Conservation (phyloP, 2,113 vertebrate genomes). For the Lampris megalopsis region DNA sequence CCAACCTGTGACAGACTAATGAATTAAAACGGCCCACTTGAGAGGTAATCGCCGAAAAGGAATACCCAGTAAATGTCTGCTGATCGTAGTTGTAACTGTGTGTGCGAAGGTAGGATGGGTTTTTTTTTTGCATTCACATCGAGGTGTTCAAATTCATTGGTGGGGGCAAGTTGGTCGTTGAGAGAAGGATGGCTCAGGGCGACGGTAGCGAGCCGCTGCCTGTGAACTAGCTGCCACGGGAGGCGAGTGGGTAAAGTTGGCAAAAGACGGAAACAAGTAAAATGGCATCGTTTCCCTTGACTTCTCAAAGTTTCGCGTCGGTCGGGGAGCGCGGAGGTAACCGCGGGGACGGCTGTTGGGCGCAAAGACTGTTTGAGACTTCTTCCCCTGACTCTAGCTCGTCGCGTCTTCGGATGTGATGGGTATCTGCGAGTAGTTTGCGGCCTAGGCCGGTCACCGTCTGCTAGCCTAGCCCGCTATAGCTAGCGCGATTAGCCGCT, state of each 20-base stretch:
- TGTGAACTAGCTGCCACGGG: constrained; percentile 71
- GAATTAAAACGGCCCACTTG: constrained; percentile 82
- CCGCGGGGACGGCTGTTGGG: constrained; percentile 19
- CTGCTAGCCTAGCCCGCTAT: constrained; percentile 48
- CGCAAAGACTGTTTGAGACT: constrained; percentile 36
- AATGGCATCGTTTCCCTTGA: constrained; percentile 59
- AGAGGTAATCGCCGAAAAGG: constrained; percentile 80
- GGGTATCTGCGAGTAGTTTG: constrained; percentile 79
- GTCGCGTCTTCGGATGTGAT: constrained; percentile 72
- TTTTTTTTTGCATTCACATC: constrained; percentile 49
- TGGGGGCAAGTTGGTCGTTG: constrained; percentile 74
- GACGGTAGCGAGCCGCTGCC: constrained; percentile 69
- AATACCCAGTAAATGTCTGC: constrained; percentile 17
- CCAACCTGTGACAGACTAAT: constrained; percentile 82
- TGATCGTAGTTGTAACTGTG: constrained; percentile 37
- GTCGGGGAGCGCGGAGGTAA: constrained; percentile 37
- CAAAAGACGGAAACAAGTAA: constrained; percentile 80
- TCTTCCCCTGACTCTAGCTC: constrained; percentile 64
- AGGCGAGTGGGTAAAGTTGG: constrained; percentile 79
- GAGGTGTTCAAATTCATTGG: constrained; percentile 68
- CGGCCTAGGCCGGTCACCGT: constrained; percentile 78
- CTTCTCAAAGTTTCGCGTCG: constrained; percentile 74
- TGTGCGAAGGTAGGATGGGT: constrained; percentile 46
- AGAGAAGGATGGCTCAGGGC: constrained; percentile 69
- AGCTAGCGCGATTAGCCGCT: constrained; percentile 63